phyloP scores from a whole-genome alignment of 1,140 invertebrate genomes.

The Paraescarpia echinospica region DNA sequence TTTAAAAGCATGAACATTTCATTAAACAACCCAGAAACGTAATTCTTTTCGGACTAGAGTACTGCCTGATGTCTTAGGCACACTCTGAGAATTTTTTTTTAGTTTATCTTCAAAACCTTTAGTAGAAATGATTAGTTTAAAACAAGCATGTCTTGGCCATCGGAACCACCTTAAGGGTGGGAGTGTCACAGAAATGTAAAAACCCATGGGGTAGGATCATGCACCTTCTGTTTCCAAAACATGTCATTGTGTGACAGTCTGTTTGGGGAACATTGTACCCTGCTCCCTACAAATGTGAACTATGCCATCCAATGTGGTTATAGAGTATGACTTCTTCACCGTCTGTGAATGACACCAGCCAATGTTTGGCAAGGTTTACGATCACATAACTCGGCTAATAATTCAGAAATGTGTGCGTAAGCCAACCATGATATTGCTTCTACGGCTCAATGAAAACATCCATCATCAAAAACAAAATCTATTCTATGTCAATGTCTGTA shows the following conservation, averaged over 20 bases:
- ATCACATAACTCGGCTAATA: not conserved
- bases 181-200: not conserved
- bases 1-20: too few species aligned
- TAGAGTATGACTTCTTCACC: not conserved
- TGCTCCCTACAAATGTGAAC: not conserved
- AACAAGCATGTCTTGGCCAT: too few species aligned
- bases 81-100: too few species aligned
- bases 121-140: too few species aligned
- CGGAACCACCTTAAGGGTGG: not conserved
- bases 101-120: too few species aligned
- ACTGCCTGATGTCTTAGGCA: too few species aligned
- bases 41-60: too few species aligned
- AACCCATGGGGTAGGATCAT: not conserved
- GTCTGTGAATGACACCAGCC: not conserved
- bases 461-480: not conserved
- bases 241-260: not conserved
- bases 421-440: not conserved
- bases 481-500: not conserved
- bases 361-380: not conserved
- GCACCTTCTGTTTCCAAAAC: not conserved
- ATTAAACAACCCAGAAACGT: too few species aligned
- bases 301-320: not conserved
- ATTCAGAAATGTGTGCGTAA: not conserved
- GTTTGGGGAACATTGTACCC: not conserved
- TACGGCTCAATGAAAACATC: not conserved